phyloP scores from a whole-genome alignment of 92 coral and sea anemone species.

The Blastomussa wellsi region DNA sequence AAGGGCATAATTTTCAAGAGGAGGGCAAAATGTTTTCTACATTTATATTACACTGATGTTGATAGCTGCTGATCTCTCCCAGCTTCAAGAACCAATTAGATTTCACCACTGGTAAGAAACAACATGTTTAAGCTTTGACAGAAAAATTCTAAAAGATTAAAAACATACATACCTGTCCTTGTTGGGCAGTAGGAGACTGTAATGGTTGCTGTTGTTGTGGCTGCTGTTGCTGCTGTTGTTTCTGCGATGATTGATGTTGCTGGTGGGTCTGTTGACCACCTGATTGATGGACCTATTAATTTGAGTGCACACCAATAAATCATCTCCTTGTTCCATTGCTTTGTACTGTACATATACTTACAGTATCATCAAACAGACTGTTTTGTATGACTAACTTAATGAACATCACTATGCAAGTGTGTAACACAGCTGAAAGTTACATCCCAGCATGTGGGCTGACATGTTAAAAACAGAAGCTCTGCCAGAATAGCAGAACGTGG shows the following conservation, averaged over 20 bases:
- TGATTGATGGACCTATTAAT: constrained; percentile 42
- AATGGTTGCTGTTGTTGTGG: constrained; percentile 71
- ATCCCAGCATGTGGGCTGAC: neutral
- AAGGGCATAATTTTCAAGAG: too few relatives aligned
- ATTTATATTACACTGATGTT: too few relatives aligned
- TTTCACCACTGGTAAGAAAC: too few relatives aligned
- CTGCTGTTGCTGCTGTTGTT: constrained; percentile 57
- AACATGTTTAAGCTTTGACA: too few relatives aligned
- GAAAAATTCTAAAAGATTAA: neutral
- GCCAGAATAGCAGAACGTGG: neutral
- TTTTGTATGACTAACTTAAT: neutral
- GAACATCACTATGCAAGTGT: too few relatives aligned
- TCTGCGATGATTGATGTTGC: constrained; percentile 56
- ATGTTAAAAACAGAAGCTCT: neutral
- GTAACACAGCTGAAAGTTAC: neutral
- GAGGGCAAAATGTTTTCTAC: too few relatives aligned
- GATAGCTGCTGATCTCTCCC: too few relatives aligned
- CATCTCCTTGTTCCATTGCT: neutral
- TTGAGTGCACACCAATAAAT: neutral
- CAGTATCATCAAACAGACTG: neutral
- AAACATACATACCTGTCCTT: constrained; percentile 73
- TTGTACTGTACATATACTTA: neutral
- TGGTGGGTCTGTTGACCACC: constrained; percentile 62
- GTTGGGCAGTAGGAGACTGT: constrained; percentile 81
- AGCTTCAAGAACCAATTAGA: too few relatives aligned